Conservation (phyloP, 2,113 vertebrate genomes). For the Oriolus oriolus region DNA sequence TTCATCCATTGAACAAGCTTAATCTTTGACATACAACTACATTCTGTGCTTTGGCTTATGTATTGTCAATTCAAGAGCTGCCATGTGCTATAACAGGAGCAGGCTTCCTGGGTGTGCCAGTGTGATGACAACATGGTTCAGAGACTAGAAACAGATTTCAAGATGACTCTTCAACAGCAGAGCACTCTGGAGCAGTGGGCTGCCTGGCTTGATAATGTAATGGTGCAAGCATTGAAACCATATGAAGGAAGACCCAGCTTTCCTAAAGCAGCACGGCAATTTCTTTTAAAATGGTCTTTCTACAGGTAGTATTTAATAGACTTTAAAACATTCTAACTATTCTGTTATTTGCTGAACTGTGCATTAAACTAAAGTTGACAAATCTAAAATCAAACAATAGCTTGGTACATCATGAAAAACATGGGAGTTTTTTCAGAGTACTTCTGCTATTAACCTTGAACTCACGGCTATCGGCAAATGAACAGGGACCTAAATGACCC, state of each 20-base stretch:
- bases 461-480: background rate
- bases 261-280: conserved; percentile 81
- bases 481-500: background rate
- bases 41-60: background rate
- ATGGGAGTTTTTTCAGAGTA: accelerated
- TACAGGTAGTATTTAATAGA: conserved; percentile 72
- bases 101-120: conserved; percentile 87
- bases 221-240: conserved; percentile 80
- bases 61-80: background rate
- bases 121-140: conserved; percentile 86
- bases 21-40: background rate
- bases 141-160: conserved; percentile 83
- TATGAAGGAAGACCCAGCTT: conserved; percentile 84
- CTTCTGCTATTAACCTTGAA: background rate
- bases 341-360: background rate
- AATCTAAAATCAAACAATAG: background rate
- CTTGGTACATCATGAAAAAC: background rate
- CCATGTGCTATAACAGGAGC: conserved; percentile 72
- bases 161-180: conserved; percentile 85
- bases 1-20: background rate
- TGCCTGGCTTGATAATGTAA: conserved; percentile 82
- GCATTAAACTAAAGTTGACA: background rate
- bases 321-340: background rate
- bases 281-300: conserved; percentile 84
- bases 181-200: conserved; percentile 86